Percentiles rank a stretch among this genome's conserved stretches.
phyloP scores from a whole-genome alignment of 1,140 invertebrate genomes.

The Saxidomus purpurata region DNA sequence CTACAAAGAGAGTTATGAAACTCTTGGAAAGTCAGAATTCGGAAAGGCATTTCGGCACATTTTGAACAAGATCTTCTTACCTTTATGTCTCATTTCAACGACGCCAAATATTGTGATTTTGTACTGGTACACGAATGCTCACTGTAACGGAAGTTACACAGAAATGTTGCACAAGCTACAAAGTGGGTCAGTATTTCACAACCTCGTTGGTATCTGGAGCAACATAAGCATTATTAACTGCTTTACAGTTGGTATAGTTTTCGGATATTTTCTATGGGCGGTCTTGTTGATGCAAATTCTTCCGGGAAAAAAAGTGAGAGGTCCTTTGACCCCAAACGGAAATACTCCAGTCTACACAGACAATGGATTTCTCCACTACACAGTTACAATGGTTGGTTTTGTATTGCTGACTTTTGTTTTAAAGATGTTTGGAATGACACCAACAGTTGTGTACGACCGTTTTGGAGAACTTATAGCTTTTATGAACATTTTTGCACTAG shows the following conservation, averaged over 20 bases:
- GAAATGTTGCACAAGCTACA: slow-evolving; percentile 68
- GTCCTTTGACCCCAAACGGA: slow-evolving; percentile 87
- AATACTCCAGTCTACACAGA: slow-evolving; percentile 87
- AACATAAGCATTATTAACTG: slow-evolving; percentile 72
- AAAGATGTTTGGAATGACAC: slow-evolving; percentile 79
- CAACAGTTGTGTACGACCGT: slow-evolving; percentile 86
- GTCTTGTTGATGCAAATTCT: slow-evolving; percentile 84
- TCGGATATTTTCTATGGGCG: slow-evolving; percentile 79
- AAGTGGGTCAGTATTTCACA: slow-evolving; percentile 65
- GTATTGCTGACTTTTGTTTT: slow-evolving; percentile 77
- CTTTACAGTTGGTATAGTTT: slow-evolving; percentile 76
- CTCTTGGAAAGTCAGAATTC: background rate
- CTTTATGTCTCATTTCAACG: slow-evolving; percentile 78
- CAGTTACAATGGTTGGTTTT: slow-evolving; percentile 85
- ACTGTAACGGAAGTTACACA: slow-evolving; percentile 81
- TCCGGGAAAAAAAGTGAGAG: slow-evolving; percentile 86
- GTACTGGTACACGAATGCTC: slow-evolving; percentile 81
- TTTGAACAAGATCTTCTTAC: slow-evolving; percentile 76
- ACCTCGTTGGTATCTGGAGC: slow-evolving; percentile 78
- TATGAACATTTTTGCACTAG: slow-evolving; percentile 87
- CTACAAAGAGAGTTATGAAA: slow-evolving; percentile 32
- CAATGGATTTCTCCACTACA: slow-evolving; percentile 88
- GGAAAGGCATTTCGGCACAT: slow-evolving; percentile 60
- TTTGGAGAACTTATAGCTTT: slow-evolving; percentile 87
- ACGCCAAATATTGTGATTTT: slow-evolving; percentile 82